Evolutionary conservation across 1,140 invertebrate species (phyloP), one percentile per base, ranked within the genome.

Genomic region (Nixonia krombeini): DNA sequence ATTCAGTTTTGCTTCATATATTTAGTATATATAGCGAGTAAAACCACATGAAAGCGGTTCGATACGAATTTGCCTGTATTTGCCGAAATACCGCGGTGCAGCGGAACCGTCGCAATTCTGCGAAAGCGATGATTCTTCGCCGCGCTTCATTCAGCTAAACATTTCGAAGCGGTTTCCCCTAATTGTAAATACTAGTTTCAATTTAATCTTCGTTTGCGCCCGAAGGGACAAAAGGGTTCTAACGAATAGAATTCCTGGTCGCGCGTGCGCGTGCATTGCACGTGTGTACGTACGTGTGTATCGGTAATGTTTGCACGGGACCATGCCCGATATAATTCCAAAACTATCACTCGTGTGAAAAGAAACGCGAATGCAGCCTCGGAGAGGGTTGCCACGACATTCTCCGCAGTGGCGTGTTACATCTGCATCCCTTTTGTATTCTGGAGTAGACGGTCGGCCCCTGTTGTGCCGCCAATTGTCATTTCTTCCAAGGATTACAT

Each of bases 321-420:
- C 50, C 44, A 42, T 40, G 42, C 52, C 52, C 33, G 35, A 37
- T 59, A 56, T 59, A 66, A 66, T 66, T 61, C 46, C 45, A 52
- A 67, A 67, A 67, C 51, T 67, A 67, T 67, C 56, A 57, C 17
- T 56, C 57, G 56, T 61, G 57, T 57, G 56, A 67, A 67, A 67
- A 61, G 47, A 57, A 61, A 21, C 63, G 28, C 55, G 47, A n/a
- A n/a, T 38, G 51, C 18, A 44, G 41, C 47, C 44, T 44, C 41
- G 13, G 21, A 42, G 33, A 52, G 57, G 51, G 63, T 57, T 47
- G 29, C 26, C 31, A 37, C 33, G 26, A 17, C 49, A 33, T 51
- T 40, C 10, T 7, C 26, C 3, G 26, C 42, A 29, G 12, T 37
- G 6, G 26, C 41, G 21, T 35, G 35, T 38, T 40, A 51, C 57